Evolutionary conservation across 2,797 vertebrate species (phyloP).

Genomic region (Etheostoma perlongum): DNA sequence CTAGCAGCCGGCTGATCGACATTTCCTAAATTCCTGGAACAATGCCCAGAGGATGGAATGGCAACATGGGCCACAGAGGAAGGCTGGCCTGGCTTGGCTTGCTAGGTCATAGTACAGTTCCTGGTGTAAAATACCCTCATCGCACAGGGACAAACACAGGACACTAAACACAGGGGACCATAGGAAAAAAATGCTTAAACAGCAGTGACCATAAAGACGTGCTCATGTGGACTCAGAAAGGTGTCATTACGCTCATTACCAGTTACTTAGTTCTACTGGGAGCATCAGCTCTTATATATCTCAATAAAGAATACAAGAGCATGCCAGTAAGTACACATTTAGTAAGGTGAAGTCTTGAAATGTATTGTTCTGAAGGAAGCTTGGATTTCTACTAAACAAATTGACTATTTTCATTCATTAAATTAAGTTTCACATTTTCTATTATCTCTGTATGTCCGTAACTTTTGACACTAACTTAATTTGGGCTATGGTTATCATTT

Average conservation of each 20-base stretch:
- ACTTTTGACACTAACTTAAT: too few species aligned
- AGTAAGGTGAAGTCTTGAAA: too few species aligned
- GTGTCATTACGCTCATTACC: background rate
- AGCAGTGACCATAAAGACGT: background rate
- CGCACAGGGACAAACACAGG: slow-evolving; percentile 20
- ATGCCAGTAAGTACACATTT: too few species aligned
- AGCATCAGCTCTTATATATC: background rate
- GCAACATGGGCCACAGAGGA: slow-evolving; percentile 12
- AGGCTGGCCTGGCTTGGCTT: background rate
- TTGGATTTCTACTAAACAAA: too few species aligned
- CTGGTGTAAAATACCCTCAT: slow-evolving; percentile 3
- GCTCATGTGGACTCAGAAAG: background rate
- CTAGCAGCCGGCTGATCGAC: slow-evolving; percentile 40
- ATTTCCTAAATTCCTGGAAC: slow-evolving; percentile 77
- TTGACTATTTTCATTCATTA: too few species aligned
- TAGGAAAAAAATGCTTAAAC: background rate
- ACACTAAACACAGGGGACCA: background rate
- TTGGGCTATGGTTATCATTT: too few species aligned
- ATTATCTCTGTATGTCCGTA: too few species aligned
- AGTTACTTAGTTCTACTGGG: too few species aligned
- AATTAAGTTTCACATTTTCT: too few species aligned
- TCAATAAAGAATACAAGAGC: background rate
- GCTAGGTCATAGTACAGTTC: background rate
- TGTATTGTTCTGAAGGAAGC: too few species aligned
- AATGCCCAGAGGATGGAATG: slow-evolving; percentile 32